Evolutionary conservation across 2,113 vertebrate genomes (phyloP), one percentile per base, ranked within the genome.

Genomic region (Uropsilus gracilis): DNA sequence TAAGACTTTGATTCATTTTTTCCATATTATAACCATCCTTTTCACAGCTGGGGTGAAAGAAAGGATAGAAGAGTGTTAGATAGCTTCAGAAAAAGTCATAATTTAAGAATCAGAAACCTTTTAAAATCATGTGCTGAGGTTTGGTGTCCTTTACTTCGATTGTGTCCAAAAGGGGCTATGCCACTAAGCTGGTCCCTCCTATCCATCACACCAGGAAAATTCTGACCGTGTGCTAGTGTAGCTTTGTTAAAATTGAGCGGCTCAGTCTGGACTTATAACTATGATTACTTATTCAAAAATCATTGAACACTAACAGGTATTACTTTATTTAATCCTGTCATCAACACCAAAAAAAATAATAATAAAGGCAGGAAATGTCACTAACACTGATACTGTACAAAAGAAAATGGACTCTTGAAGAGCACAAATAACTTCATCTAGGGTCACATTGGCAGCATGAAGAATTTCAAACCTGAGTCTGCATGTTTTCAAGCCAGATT

Each of bases 11-110:
- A 96, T 86, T 95, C 91, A 95, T 93, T 97, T 97, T 55, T 89
- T 95, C 84, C 71, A 61, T 96, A 97, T 96, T 96, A 93, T 97
- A 96, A 96, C 93, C 83, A 97, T 96, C 94, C 95, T 87, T 94
- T 93, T 95, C 95, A 97, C 93, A 97, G 94, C 93, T 94, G 93
- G 96, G 95, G 94, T 82, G 87, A 96, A 87, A 84, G 68, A 48
- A 97, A 95, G 48, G 89, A 96, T 71, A 87, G 39, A 32, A 83
- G 64, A 46, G 94, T 87, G 91, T 94, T 93, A 97, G 93, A 96
- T 83, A 96, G 91, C 53, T 76, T 86, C 3, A 87, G 94, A n/a
- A 64, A 68, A 96, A 94, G 76, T 90, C 87, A 48, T 94, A 91
- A 95, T 94, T 96, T 91, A 94, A 95, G 87, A 80, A 72, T 95